A percentile compares a stretch with the other conserved stretches of the same genome.
Evolutionary conservation across 2,888 invertebrate species (phyloP).

Genomic region (Pristionchus fissidentatus): DNA sequence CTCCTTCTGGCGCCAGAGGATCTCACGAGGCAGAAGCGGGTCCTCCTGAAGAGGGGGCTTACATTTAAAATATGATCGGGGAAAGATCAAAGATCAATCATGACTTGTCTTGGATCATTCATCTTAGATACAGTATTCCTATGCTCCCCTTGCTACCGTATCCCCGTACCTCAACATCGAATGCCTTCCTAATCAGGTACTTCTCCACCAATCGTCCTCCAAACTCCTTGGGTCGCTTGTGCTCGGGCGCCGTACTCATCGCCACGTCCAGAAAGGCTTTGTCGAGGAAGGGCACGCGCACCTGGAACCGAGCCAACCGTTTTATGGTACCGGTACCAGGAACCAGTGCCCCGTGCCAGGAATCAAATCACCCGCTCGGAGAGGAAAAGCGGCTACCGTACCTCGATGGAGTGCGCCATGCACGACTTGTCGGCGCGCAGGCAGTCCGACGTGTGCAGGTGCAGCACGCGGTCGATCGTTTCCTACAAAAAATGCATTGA

Average conservation of each 20-base stretch:
- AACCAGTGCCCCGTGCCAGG: not conserved
- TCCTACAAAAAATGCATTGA: constrained; percentile 57
- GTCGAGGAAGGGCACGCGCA: constrained; percentile 76
- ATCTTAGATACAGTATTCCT: not conserved
- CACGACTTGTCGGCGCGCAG: constrained; percentile 76
- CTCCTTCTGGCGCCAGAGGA: constrained; percentile 94
- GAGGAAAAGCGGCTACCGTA: not conserved
- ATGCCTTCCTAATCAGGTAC: constrained; percentile 87
- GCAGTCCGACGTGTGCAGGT: constrained; percentile 75
- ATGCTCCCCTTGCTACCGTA: not conserved
- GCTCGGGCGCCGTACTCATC: constrained; percentile 69
- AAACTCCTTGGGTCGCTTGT: constrained; percentile 68
- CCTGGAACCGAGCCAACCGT: constrained; percentile 39
- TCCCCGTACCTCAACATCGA: constrained; percentile 78
- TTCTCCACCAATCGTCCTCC: constrained; percentile 85
- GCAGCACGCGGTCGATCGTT: constrained; percentile 72
- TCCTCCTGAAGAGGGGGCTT: constrained; percentile 55
- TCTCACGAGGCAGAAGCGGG: constrained; percentile 84
- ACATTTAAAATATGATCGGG: not conserved
- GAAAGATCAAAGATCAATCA: not conserved
- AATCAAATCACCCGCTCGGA: not conserved
- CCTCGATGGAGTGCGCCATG: constrained; percentile 75
- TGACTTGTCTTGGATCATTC: not conserved
- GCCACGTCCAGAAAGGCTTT: constrained; percentile 74
- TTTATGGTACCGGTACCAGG: not conserved